Evolutionary conservation across 92 coral and sea anemone species (phyloP), one percentile per base, ranked within the genome.

Genomic region (Epizoanthus scotinus): DNA sequence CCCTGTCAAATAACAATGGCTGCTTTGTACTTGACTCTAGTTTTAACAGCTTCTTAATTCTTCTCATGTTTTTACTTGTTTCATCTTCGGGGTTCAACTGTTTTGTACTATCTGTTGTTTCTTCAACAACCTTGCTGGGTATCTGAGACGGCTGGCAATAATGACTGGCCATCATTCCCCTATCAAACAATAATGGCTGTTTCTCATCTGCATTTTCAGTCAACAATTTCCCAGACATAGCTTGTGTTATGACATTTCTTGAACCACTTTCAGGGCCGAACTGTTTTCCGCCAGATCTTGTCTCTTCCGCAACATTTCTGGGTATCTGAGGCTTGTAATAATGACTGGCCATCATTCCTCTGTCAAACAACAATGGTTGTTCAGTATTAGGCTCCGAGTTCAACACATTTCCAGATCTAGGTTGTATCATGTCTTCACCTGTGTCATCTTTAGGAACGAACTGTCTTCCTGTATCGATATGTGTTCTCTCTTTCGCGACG

Each of bases 281-380:
- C 1, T 34, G 5, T 34, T 34, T 34, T n/a, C n/a, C n/a, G 40
- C 40, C 36, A 6, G 4, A 1, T 47, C 44, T 27, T 15, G 42
- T 72, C 2, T 28, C 55, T 7, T 18, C 55, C 55, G 5, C 44
- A 0, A 24, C 31, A 15, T 47, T 22, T 10, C 44, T 20, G 26
- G 40, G 78, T 71, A 26, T 52, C 50, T 71, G 40, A 24, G 78
- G 31, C 27, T 71, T 52, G 62, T 21, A 40, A 47, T 25, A 50
- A 15, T n/a, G 44, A 52, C 62, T 20, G 13, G 78, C 40, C 57
- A 71, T 52, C 24, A 50, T 24, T 3, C 36, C 60, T 47, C 63
- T 52, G 9, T 52, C 36, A 50, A 71, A 52, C 15, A 27, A 15
- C 15, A 27, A 15, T 8, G 58, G 18, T 49, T 24, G 60, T 15